Base-by-base conservation (phyloP, 1,140 invertebrate species). In the Arion vulgaris region DNA sequence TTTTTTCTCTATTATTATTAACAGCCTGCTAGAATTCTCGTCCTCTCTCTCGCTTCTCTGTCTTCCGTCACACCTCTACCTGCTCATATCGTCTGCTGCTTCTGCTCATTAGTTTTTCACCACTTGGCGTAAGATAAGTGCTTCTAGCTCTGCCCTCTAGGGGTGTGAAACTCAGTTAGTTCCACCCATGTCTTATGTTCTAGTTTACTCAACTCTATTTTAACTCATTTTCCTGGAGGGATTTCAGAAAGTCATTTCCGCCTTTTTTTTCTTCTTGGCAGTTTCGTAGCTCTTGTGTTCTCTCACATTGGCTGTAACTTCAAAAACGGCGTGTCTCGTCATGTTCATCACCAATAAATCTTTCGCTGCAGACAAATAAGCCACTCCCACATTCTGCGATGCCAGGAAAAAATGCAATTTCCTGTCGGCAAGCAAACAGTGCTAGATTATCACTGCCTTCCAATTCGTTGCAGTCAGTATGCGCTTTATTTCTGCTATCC, bases 291-390 rank as follows among this genome's bases (percentile, higher is more conserved):
- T 32, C 9, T 17, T n/a, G 5, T 1, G 15, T 72, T 34, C 32
- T 36, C 71, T 45, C 23, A 36, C 4, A 72, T 72, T 72, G 71
- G 71, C 41, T 72, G 23, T 15, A 41, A n/a, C 11, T 39, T 39
- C 15, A 5, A 5, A 9, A 39, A 39, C 19, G 17, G 5, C 1
- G 7, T 72, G 28, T 26, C 41, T n/a, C 36, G 36, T 26, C 36
- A 72, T 19, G 71, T 26, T 45, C 71, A 72, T 72, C 71, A 72
- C 73, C 73, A 75, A 75, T 75, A 75, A 75, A 75, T 49, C n/a
- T 34, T 17, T 49, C 32, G n/a, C 73, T 19, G 36, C 28, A 2
- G 15, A 28, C 23, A 34, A 9, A 39, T 51, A 49, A 28, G 73
- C 73, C 28, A 17, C 45, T 39, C 73, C 73, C 45, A 51, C 45